Conservation (phyloP, 2,888 invertebrate species). For the Synanthedon myopaeformis region DNA sequence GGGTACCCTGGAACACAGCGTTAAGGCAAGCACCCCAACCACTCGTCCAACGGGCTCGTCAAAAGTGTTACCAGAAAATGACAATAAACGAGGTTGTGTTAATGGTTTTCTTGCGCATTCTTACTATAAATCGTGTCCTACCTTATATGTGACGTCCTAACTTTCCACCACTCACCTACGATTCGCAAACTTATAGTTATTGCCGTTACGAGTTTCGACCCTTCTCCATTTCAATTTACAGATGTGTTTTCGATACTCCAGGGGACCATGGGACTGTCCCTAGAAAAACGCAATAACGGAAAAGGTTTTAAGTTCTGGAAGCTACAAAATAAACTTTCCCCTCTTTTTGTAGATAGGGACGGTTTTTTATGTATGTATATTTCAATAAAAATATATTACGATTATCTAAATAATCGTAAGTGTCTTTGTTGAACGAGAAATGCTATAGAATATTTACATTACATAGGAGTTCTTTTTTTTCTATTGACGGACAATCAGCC, state of each 20-base stretch:
- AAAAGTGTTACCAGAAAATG: too few species aligned
- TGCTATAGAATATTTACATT: too few species aligned
- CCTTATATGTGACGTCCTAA: neutral
- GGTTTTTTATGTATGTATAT: neutral
- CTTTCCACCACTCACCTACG: conserved; percentile 10
- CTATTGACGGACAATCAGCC: too few species aligned
- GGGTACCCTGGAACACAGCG: too few species aligned
- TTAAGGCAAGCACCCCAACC: too few species aligned
- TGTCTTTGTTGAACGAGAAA: too few species aligned
- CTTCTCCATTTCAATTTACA: conserved; percentile 57
- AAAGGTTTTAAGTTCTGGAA: conserved; percentile 15
- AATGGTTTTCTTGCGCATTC: too few species aligned
- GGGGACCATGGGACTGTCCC: conserved; percentile 30
- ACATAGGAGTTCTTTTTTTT: too few species aligned
- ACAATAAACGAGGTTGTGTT: too few species aligned
- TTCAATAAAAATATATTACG: too few species aligned
- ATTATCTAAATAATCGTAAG: too few species aligned
- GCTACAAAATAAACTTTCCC: neutral
- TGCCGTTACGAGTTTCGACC: conserved; percentile 43
- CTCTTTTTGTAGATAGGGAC: neutral
- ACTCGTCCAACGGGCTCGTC: too few species aligned
- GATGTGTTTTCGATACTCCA: conserved; percentile 46
- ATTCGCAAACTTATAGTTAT: conserved; percentile 39
- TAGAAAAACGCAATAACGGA: conserved; percentile 35
- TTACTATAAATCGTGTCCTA: neutral